Evolutionary conservation across 2,113 vertebrate species (phyloP).

Genomic region (Mirza zaza): DNA sequence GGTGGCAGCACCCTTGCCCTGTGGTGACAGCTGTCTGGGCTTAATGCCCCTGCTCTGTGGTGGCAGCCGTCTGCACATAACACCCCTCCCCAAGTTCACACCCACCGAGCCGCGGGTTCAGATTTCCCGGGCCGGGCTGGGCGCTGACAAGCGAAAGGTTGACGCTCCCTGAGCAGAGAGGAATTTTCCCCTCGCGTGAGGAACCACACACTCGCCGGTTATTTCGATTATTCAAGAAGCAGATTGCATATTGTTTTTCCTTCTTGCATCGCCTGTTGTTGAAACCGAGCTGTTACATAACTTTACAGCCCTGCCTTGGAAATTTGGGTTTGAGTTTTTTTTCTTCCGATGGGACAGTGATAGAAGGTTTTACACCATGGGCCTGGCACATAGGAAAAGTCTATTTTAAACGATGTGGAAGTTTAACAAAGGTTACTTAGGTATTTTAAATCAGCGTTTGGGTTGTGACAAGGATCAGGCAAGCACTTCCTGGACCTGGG

Average conservation of each 20-base stretch:
- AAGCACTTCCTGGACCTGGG: neutral
- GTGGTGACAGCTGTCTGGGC: neutral
- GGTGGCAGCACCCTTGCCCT: neutral
- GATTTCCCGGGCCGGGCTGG: neutral
- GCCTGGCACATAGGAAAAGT: neutral
- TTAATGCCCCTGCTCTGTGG: neutral
- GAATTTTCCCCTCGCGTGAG: neutral
- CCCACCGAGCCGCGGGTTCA: neutral
- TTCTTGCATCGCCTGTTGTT: constrained; percentile 55
- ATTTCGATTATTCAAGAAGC: neutral
- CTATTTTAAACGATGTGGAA: neutral
- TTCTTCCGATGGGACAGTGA: neutral
- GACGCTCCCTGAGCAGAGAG: neutral
- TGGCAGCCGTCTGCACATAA: neutral
- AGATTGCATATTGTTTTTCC: constrained; percentile 41
- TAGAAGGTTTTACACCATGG: neutral
- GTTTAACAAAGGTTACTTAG: neutral
- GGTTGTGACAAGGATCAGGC: neutral
- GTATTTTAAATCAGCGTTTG: neutral
- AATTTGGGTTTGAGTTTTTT: constrained; percentile 65
- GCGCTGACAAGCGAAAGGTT: neutral
- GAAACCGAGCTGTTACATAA: constrained; percentile 66
- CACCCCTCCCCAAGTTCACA: fast-evolving
- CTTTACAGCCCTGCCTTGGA: constrained; percentile 21
- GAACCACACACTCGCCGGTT: neutral